Base-by-base conservation (phyloP, 2,888 invertebrate genomes). In the Cepaea hortensis region DNA sequence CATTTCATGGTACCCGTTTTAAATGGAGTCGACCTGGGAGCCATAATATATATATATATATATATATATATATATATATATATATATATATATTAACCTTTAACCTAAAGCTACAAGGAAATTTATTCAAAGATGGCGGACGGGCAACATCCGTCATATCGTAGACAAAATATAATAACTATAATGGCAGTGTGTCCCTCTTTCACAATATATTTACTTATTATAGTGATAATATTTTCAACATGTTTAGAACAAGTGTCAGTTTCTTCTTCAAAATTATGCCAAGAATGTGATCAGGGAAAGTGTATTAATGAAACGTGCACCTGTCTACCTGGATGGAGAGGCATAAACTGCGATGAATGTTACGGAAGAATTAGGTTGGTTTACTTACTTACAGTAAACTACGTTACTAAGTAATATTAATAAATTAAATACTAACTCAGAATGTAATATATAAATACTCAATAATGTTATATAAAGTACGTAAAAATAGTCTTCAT, bases 291-390 rank as follows among this genome's bases (percentile, higher is more conserved):
- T 90, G 88, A 88, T 61, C 96, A 98, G 93, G 99, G 99, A 7
- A 96, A 96, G 88, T 99, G 99, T 94, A 85, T 90, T 62, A 97
- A 97, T 89, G 97, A 97, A 4, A 90, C 89, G 15, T 98, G 98
- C 94, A 96, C 96, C 50, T 99, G 99, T 94, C 96, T 97, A 93
- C 96, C 96, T 4, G 96, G 96, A 88, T 99, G 97, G 96, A 96
- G 96, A 48, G 99, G 99, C 0, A 96, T 96, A 68, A 98, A 97
- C 13, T 99, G 99, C 93, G 97, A 98, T 70, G 90, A 91, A 35
- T 92, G 92, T 87, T 86, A 88, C 48, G 92, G 92, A 79, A 90
- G 91, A 88, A 89, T 90, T 81, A 91, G 90, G 92, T 92, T 90
- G 86, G 88, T 82, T 72, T 35, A 35, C 35, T 35, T 1, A n/a